A percentile compares a stretch with the other conserved stretches of the same genome.
These are phyloP conservation scores for Oenanthe oenanthe DNA, from an alignment of 2,113 vertebrate species.

Conservation along the genomic window DNA sequence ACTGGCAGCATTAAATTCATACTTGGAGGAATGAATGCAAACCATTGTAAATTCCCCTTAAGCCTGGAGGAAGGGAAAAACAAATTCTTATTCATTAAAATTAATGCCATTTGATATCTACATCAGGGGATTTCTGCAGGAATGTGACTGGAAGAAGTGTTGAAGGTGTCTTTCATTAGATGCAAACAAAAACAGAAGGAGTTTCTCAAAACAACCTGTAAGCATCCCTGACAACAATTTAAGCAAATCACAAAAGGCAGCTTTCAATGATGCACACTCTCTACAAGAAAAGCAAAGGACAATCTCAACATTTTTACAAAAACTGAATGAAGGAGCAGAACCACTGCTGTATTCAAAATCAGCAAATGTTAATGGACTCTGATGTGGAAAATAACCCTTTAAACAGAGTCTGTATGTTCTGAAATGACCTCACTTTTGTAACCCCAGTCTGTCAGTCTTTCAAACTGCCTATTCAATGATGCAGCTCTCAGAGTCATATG, in stretches of 20 bases:
- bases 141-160: not conserved
- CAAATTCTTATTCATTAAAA: constrained; percentile 29
- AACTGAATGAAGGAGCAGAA: not conserved
- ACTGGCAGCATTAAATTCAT: not conserved
- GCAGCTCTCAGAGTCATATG: fast-evolving
- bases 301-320: not conserved
- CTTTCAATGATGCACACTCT: not conserved
- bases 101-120: not conserved
- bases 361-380: not conserved
- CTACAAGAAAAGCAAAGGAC: not conserved
- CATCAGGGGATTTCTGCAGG: not conserved
- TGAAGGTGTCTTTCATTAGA: not conserved
- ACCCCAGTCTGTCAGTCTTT: not conserved
- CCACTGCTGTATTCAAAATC: not conserved
- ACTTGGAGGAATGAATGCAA: constrained; percentile 2
- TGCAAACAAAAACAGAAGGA: not conserved
- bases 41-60: not conserved
- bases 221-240: not conserved
- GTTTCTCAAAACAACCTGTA: not conserved
- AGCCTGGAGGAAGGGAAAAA: not conserved
- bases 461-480: not conserved
- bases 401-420: not conserved
- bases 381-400: not conserved
- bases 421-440: not conserved
- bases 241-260: not conserved